Evolutionary conservation across 2,797 vertebrate genomes (phyloP).

Genomic region (Anomalospiza imberbis): DNA sequence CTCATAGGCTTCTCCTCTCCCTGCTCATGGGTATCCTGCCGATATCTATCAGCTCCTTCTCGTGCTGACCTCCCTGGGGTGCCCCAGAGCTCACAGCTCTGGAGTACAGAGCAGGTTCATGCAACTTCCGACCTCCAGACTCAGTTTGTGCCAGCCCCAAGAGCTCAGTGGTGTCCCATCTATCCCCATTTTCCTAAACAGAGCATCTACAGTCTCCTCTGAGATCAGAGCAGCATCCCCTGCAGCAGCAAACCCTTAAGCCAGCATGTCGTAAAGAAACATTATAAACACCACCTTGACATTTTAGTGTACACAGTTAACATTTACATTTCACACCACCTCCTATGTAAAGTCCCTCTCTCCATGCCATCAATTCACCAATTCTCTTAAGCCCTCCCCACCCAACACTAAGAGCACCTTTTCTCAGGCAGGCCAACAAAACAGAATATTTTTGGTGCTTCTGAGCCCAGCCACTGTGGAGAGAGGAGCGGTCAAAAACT

Average conservation of each 20-base stretch:
- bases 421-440: not conserved
- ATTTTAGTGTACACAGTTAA: conserved; percentile 17
- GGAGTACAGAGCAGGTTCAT: not conserved
- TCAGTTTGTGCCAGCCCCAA: not conserved
- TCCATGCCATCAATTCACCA: not conserved
- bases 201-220: not conserved
- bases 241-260: conserved; percentile 3
- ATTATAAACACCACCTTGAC: not conserved
- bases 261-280: not conserved
- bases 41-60: not conserved
- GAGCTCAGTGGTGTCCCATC: not conserved
- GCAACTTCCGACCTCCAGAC: not conserved
- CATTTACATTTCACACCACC: conserved; percentile 28
- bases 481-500: not conserved
- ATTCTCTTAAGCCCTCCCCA: not conserved
- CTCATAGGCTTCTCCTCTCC: not conserved
- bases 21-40: not conserved
- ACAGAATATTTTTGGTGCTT: not conserved
- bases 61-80: not conserved
- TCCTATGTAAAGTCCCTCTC: not conserved
- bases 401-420: not conserved
- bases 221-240: not conserved
- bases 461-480: not conserved
- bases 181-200: not conserved
- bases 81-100: not conserved